These are phyloP conservation scores for Lethenteron reissneri DNA, from an alignment of 2,113 vertebrate genomes.

Conservation along the genomic window DNA sequence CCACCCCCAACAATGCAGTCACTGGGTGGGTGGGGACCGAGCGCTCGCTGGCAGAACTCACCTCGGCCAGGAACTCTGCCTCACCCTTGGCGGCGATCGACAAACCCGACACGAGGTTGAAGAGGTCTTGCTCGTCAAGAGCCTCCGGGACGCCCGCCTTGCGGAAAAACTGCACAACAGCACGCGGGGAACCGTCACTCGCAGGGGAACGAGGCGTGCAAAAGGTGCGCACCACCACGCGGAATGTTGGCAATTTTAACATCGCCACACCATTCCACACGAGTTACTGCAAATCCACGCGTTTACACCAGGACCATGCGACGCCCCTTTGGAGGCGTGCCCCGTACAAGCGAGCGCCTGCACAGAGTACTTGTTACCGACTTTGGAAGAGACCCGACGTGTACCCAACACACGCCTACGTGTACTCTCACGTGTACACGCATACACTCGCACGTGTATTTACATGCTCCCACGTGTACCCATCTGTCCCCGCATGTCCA, in stretches of 20 bases:
- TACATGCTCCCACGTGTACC: no score
- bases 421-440: no score
- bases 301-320: neutral
- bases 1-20: no score
- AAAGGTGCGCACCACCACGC: neutral
- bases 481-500: no score
- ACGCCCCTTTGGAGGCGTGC: neutral
- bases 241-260: no score
- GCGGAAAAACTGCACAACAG: conserved; percentile 57
- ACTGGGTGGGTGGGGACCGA: no score
- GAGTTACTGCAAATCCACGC: neutral
- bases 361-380: neutral
- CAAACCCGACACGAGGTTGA: conserved; percentile 59
- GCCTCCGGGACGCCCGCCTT: conserved; percentile 55
- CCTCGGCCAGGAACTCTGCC: conserved; percentile 60
- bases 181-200: conserved; percentile 4
- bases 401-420: no score
- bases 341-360: neutral
- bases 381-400: no score
- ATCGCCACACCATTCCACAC: neutral
- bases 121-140: conserved; percentile 49
- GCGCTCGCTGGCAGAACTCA: conserved; percentile 14
- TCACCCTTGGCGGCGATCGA: conserved; percentile 53
- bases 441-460: no score
- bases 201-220: neutral